A percentile compares a stretch with the other conserved stretches of the same genome.
Evolutionary conservation across 2,888 invertebrate species (phyloP).

Genomic region (Gymnoscelis rufifasciata): DNA sequence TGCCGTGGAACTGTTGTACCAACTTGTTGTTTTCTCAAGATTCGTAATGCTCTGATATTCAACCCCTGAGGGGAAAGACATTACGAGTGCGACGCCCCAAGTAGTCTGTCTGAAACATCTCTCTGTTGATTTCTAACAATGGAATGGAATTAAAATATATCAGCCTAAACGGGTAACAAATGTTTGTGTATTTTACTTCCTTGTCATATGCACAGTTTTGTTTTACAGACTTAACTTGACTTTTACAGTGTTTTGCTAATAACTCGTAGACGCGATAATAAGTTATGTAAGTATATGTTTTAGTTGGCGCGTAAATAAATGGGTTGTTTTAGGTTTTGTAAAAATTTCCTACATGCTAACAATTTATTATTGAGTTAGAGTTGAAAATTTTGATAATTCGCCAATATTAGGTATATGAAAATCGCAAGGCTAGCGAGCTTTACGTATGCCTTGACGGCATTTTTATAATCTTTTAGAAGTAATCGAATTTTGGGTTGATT

Average conservation of each 20-base stretch:
- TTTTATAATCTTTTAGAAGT: not conserved
- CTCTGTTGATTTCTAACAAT: not conserved
- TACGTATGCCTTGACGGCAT: constrained; percentile 15
- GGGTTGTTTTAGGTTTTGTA: not conserved
- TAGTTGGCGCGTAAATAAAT: not conserved
- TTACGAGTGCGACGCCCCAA: constrained; percentile 9
- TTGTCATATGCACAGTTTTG: no score
- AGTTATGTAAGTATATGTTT: not conserved
- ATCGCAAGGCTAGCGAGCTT: constrained; percentile 58
- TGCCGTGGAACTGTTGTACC: not conserved
- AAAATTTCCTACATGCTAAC: no score
- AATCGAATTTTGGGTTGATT: no score
- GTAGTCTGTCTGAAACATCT: constrained; percentile 9
- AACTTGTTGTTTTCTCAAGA: constrained; percentile 2
- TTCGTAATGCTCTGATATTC: constrained; percentile 1
- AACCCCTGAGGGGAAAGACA: constrained; percentile 4
- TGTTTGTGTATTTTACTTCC: no score
- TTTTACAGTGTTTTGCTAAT: not conserved
- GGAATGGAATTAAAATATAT: no score
- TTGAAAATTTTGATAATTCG: constrained; percentile 24
- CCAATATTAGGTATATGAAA: constrained; percentile 41
- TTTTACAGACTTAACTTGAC: no score
- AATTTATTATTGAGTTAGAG: no score
- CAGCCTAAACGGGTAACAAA: no score
- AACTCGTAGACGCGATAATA: not conserved